Evolutionary conservation across 1,140 invertebrate genomes (phyloP).

Genomic region (Anoplophora glabripennis): DNA sequence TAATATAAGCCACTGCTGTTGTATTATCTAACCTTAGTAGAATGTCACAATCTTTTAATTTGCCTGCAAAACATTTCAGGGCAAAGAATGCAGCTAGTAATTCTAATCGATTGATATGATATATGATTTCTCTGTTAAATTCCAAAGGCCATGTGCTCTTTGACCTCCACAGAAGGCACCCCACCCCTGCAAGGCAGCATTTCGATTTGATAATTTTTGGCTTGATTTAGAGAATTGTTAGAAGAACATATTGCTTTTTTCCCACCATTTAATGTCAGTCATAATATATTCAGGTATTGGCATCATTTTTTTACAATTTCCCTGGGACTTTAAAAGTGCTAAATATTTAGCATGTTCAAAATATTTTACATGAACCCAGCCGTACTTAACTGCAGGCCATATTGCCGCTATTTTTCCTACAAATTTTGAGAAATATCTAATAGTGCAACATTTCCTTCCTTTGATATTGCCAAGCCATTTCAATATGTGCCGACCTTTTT

Average conservation of each 20-base stretch:
- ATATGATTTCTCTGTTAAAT: not conserved
- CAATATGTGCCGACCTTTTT: not conserved
- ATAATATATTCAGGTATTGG: not conserved
- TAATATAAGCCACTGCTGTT: conserved; percentile 6
- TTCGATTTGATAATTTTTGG: not conserved
- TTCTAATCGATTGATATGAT: conserved; percentile 14
- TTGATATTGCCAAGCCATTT: not conserved
- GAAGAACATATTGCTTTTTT: not conserved
- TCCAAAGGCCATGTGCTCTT: conserved; percentile 4
- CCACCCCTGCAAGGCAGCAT: conserved; percentile 13
- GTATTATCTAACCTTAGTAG: conserved; percentile 13
- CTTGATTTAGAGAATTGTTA: not conserved
- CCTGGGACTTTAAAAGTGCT: not conserved
- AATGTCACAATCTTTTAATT: not conserved
- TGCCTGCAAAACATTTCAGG: conserved; percentile 7
- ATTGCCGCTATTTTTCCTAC: not conserved
- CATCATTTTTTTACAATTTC: conserved; percentile 5
- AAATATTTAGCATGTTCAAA: conserved; percentile 8
- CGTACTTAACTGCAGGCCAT: conserved; percentile 6
- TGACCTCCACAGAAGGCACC: conserved; percentile 5
- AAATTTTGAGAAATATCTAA: not conserved
- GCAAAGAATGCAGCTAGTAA: conserved; percentile 9
- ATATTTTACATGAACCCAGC: conserved; percentile 4
- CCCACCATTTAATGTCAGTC: conserved; percentile 9
- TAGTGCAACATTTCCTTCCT: not conserved